Evolutionary conservation across 2,113 vertebrate genomes (phyloP).

Genomic region (human): DNA sequence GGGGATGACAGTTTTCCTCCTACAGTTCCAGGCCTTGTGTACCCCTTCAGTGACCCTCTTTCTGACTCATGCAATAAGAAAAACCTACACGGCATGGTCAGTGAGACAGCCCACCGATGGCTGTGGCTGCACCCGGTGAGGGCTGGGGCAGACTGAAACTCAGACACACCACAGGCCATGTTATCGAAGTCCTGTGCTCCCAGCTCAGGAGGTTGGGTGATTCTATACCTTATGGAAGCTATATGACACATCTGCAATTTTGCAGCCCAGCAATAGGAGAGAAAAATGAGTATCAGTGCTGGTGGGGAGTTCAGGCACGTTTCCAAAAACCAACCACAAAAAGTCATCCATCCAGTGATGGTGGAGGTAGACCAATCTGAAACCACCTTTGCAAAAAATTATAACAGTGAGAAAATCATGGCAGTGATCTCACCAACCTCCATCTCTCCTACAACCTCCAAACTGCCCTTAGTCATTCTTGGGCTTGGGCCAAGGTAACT

Average conservation of each 20-base stretch:
- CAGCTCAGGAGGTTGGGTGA: not conserved
- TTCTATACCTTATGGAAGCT: not conserved
- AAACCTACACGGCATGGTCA: accelerated
- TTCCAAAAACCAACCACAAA: not conserved
- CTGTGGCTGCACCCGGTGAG: not conserved
- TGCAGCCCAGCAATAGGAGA: not conserved
- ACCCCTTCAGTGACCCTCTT: not conserved
- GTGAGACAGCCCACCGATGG: accelerated
- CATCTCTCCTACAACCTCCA: too few species aligned
- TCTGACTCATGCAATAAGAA: not conserved
- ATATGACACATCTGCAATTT: not conserved
- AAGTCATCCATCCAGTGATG: too few species aligned
- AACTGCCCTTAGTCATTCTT: too few species aligned
- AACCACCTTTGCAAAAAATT: too few species aligned
- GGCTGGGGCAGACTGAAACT: not conserved
- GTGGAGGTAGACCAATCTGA: too few species aligned
- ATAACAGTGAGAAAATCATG: too few species aligned
- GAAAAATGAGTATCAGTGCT: accelerated
- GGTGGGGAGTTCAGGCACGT: accelerated
- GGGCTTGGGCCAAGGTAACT: too few species aligned
- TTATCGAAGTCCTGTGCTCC: too few species aligned
- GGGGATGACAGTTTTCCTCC: not conserved
- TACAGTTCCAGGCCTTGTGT: not conserved
- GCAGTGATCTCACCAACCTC: too few species aligned
- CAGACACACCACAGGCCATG: too few species aligned